Base-by-base conservation (phyloP, 2,888 invertebrate genomes). In the Liopterus haemorrhoidalis region DNA sequence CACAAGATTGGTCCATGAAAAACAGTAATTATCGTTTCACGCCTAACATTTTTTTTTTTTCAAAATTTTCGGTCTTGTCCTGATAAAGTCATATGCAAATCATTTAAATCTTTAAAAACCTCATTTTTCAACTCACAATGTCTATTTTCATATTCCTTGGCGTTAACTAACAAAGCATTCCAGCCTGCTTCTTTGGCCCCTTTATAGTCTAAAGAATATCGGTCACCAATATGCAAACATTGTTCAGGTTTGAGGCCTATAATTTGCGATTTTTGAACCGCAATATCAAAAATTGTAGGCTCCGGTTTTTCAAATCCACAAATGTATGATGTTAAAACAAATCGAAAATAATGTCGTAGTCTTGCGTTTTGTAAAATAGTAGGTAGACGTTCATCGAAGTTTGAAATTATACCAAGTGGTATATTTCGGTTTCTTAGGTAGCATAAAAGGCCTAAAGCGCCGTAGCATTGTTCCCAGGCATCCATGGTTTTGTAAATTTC, bases 221-320 rank as follows among this genome's bases (percentile, higher is more conserved):
- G 79, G 68, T 94, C 88, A 1, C 94, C 93, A 37, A 94, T 74
- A 61, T 94, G 94, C 2, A 91, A 63, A 41, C 85, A 83, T 57
- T 88, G 77, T 1, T 70, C 60, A 0, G 85, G 74, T 40, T 67
- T 61, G 1, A 79, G 56, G 28, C 64, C 50, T 3, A 58, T 43
- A 15, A 71, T 53, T 8, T 69, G 66, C 5, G 76, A 73, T 41
- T 59, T 59, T 21, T 69, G 57, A 59, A 82, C 63, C 16, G 84
- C 85, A 59, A 70, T 60, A 50, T 75, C 57, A 60, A 90, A 94
- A 57, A 93, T 90, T 48, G 70, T 70, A 25, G 69, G 61, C 60
- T 81, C 73, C 1, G 94, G 93, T 63, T 94, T 94, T 56, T 79
- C 80, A 46, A 70, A 70, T 20, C 83, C 82, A 38, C 75, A 74